These are phyloP conservation scores for Lasioglossum villosulum DNA, from an alignment of 2,888 invertebrate genomes.

Conservation along the genomic window DNA sequence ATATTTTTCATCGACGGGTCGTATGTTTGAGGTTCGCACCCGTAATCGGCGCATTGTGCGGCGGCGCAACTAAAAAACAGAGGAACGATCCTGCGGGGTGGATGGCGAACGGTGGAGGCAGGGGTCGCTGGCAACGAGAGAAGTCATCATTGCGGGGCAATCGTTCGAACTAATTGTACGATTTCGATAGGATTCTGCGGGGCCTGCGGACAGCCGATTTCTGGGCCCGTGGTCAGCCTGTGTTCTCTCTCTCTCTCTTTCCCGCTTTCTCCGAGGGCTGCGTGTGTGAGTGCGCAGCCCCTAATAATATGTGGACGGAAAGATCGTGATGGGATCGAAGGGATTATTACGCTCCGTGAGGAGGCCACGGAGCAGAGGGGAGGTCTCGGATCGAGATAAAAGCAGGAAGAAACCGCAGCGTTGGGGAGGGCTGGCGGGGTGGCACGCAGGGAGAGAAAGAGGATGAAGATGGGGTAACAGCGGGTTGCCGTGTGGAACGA, in stretches of 20 bases:
- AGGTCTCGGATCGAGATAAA: conserved; percentile 62
- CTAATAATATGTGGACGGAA: conserved; percentile 81
- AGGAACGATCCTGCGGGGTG: not conserved
- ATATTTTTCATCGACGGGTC: not conserved
- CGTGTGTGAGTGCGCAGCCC: conserved; percentile 63
- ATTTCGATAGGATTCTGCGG: conserved; percentile 58
- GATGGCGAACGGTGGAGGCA: not conserved
- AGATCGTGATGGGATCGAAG: conserved; percentile 82
- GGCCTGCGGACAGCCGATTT: conserved; percentile 34
- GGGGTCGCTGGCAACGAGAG: conserved; percentile 20
- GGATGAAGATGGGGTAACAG: conserved; percentile 42
- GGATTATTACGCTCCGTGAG: conserved; percentile 77
- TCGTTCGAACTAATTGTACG: conserved; percentile 65
- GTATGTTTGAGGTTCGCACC: not conserved
- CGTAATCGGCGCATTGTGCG: not conserved
- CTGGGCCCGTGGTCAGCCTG: conserved; percentile 12
- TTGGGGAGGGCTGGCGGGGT: not conserved
- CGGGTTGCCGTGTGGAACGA: conserved; percentile 27
- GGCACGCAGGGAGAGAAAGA: conserved; percentile 10
- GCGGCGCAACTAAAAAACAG: conserved; percentile 12
- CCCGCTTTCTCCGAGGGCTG: conserved; percentile 36
- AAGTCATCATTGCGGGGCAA: conserved; percentile 51
- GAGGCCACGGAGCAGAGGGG: conserved; percentile 22
- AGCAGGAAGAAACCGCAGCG: conserved; percentile 64
- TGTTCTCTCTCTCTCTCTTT: not conserved